Conservation (phyloP, 2,113 vertebrate species). For the Sorex fumeus region DNA sequence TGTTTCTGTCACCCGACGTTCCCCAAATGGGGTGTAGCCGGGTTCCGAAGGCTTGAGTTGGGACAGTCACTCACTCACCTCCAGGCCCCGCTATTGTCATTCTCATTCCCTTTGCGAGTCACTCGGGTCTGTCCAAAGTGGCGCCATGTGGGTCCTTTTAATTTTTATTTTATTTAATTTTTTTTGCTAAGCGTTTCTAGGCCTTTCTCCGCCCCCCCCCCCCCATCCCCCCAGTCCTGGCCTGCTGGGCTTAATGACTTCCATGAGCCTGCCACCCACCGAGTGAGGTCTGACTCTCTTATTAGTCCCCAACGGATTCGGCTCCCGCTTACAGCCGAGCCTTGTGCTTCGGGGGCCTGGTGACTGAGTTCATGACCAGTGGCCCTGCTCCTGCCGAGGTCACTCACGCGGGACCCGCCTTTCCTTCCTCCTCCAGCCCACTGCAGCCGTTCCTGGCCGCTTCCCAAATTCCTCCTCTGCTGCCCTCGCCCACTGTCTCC, state of each 20-base stretch:
- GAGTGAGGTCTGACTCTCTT: neutral
- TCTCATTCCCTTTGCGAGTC: neutral
- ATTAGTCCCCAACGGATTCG: neutral
- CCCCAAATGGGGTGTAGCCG: neutral
- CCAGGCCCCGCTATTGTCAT: neutral
- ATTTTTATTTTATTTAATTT: too few species aligned
- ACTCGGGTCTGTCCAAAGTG: neutral
- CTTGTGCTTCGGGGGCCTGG: neutral
- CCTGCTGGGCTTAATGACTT: slow-evolving; percentile 5
- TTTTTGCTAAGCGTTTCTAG: neutral
- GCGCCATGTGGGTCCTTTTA: neutral
- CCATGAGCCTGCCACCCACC: neutral
- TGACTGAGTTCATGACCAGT: neutral
- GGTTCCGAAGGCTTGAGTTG: neutral
- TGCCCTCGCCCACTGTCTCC: neutral
- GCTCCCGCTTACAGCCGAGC: neutral
- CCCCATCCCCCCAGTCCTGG: neutral
- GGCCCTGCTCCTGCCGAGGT: neutral
- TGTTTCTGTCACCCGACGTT: neutral
- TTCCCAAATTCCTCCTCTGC: neutral
- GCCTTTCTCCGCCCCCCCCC: slow-evolving; percentile 3
- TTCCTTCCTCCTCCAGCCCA: neutral
- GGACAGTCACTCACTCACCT: neutral
- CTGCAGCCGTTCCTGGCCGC: neutral
- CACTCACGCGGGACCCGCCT: neutral